Evolutionary conservation across 2,888 invertebrate species (phyloP).

Genomic region (Ophraella communa): DNA sequence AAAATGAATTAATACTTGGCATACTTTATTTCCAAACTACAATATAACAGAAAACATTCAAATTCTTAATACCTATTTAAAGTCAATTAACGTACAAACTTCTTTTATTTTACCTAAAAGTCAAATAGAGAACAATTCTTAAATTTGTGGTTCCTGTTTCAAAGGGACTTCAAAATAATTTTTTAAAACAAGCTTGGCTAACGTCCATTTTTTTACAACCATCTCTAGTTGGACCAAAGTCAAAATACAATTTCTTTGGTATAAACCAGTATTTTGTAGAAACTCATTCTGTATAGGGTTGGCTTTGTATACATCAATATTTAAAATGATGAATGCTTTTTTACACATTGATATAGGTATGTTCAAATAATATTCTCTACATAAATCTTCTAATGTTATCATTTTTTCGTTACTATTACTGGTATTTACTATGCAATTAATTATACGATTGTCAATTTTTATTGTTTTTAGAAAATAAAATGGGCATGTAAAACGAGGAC

Average conservation of each 20-base stretch:
- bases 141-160: too few relatives aligned
- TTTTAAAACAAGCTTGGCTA: too few relatives aligned
- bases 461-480: neutral
- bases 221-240: constrained; percentile 3
- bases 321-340: neutral
- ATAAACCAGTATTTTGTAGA: neutral
- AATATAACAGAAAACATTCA: too few relatives aligned
- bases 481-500: neutral
- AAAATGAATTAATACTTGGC: too few relatives aligned
- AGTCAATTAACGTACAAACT: too few relatives aligned
- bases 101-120: too few relatives aligned
- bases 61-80: too few relatives aligned
- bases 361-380: neutral
- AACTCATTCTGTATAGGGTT: constrained; percentile 1
- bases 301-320: neutral
- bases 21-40: too few relatives aligned
- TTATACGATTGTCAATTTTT: neutral
- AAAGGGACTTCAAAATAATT: too few relatives aligned
- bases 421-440: constrained; percentile 13
- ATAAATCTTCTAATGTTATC: constrained; percentile 7
- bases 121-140: too few relatives aligned
- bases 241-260: neutral
- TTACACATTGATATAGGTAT: neutral
- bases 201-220: constrained; percentile 6
- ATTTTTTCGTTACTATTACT: constrained; percentile 1